Conservation (phyloP, 2,888 invertebrate species). For the Ophraella communa region DNA sequence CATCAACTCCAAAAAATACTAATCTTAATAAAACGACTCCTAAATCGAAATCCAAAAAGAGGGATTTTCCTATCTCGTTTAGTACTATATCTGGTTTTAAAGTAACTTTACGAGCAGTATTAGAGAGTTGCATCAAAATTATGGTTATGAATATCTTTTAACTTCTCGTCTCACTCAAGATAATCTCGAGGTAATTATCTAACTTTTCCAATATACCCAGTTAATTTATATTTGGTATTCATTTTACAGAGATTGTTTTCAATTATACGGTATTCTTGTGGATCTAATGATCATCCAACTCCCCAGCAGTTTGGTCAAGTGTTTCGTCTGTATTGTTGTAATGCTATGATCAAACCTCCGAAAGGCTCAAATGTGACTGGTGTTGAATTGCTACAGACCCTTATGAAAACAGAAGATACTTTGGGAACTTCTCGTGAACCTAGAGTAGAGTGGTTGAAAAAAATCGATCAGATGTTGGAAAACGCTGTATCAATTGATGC, state of each 20-base stretch:
- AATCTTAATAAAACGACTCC: not conserved
- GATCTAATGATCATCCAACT: not conserved
- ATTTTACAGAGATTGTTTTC: not conserved
- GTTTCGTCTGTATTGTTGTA: not conserved
- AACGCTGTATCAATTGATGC: too few relatives aligned
- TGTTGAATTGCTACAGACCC: too few relatives aligned
- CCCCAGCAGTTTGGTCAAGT: not conserved
- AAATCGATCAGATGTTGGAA: too few relatives aligned
- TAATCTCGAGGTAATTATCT: not conserved
- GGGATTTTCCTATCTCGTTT: not conserved
- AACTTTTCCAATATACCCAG: not conserved
- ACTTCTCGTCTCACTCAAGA: not conserved
- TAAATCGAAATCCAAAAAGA: not conserved
- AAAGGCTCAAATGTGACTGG: not conserved
- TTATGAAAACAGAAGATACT: too few relatives aligned
- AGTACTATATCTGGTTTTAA: not conserved
- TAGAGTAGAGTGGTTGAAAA: too few relatives aligned
- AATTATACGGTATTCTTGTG: not conserved
- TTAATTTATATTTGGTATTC: not conserved
- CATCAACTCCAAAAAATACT: too few relatives aligned
- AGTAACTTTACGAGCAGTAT: not conserved
- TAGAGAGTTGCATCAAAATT: not conserved
- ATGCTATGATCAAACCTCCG: not conserved
- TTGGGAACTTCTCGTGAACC: too few relatives aligned
- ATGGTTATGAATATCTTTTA: conserved; percentile 1